Conservation (phyloP, 2,797 vertebrate genomes). For the Merluccius polli region DNA sequence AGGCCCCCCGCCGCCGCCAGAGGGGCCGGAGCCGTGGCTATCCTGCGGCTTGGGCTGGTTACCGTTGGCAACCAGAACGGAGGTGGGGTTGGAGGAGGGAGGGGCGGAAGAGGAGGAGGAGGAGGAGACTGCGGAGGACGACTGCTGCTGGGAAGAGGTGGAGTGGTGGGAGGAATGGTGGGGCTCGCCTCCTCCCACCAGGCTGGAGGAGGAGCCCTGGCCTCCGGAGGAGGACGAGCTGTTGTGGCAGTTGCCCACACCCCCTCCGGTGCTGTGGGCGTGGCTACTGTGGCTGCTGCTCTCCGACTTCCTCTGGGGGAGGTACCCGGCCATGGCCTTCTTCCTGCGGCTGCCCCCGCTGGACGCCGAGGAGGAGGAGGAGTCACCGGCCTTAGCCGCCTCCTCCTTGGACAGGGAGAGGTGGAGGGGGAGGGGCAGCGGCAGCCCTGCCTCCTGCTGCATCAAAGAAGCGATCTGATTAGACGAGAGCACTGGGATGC, state of each 20-base stretch:
- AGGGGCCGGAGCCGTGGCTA: constrained; percentile 53
- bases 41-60: constrained; percentile 71
- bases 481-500: constrained; percentile 79
- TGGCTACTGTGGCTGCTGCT: constrained; percentile 42
- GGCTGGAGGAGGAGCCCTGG: constrained; percentile 69
- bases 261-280: constrained; percentile 29
- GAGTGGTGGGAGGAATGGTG: constrained; percentile 71
- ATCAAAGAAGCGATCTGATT: constrained; percentile 80
- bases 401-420: constrained; percentile 78
- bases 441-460: constrained; percentile 77
- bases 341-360: constrained; percentile 73
- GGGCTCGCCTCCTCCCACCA: constrained; percentile 70
- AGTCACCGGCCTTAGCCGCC: constrained; percentile 55
- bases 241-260: constrained; percentile 64
- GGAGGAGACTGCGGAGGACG: constrained; percentile 66
- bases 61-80: constrained; percentile 73
- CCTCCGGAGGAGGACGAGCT: constrained; percentile 69
- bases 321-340: constrained; percentile 80
- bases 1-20: constrained; percentile 42
- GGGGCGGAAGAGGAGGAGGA: constrained; percentile 74
- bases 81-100: constrained; percentile 69
- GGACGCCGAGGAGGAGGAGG: constrained; percentile 49
- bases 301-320: constrained; percentile 77
- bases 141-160: constrained; percentile 65
- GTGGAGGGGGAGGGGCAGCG: constrained; percentile 78